Evolutionary conservation across 2,113 vertebrate genomes (phyloP).

Genomic region (Guaruba guarouba): DNA sequence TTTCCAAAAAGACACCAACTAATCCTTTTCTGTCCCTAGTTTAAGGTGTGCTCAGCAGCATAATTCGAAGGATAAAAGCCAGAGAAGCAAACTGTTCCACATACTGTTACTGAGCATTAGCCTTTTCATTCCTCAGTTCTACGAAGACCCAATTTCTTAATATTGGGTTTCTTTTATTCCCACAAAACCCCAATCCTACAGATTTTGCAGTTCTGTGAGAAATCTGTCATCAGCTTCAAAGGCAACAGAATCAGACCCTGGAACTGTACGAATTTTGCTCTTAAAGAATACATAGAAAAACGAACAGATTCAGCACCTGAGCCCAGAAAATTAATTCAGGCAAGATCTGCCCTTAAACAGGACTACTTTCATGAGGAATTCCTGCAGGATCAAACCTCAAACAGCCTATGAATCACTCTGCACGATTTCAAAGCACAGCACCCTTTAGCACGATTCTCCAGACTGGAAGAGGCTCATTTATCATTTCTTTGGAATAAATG

Average conservation of each 20-base stretch:
- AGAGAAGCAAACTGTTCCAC: background rate
- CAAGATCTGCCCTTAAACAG: background rate
- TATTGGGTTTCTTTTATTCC: background rate
- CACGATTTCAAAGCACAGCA: background rate
- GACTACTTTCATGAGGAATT: background rate
- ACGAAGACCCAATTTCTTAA: background rate
- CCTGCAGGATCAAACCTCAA: background rate
- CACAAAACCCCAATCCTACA: constrained; percentile 14
- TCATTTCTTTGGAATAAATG: background rate
- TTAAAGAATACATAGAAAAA: background rate
- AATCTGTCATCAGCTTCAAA: constrained; percentile 16
- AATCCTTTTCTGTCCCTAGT: fast-evolving
- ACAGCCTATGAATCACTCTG: background rate
- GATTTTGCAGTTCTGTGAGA: background rate
- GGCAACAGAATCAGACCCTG: background rate
- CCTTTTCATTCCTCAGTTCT: background rate
- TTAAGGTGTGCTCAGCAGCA: background rate
- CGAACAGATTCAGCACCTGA: background rate
- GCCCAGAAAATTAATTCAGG: background rate
- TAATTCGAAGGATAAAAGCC: background rate
- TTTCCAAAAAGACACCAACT: background rate
- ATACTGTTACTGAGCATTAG: background rate
- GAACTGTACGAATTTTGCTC: background rate
- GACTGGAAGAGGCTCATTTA: background rate
- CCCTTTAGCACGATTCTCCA: background rate